Evolutionary conservation across 1,140 invertebrate genomes (phyloP).

Genomic region (Vollenhovia emeryi): DNA sequence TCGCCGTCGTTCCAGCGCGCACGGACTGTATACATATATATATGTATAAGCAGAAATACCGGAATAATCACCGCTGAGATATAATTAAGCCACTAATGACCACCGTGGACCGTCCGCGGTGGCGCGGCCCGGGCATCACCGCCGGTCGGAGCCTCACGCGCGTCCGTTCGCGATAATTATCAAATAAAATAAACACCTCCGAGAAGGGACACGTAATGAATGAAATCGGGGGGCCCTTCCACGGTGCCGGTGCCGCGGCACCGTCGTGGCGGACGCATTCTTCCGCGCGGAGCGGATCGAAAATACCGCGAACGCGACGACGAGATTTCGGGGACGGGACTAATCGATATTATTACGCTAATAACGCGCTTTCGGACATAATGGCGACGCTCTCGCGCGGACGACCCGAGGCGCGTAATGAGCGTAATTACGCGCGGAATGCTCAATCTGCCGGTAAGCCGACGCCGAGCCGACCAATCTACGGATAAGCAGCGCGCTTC

Average conservation of each 20-base stretch:
- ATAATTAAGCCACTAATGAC: constrained; percentile 83
- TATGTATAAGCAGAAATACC: constrained; percentile 69
- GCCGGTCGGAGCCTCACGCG: constrained; percentile 12
- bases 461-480: constrained; percentile 38
- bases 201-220: constrained; percentile 68
- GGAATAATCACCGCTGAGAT: constrained; percentile 77
- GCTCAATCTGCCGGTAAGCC: constrained; percentile 56
- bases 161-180: constrained; percentile 72
- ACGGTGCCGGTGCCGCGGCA: constrained; percentile 7
- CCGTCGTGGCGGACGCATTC: constrained; percentile 56
- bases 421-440: constrained; percentile 54
- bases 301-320: constrained; percentile 47
- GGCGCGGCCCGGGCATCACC: constrained; percentile 4
- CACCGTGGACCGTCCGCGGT: constrained; percentile 52
- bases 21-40: constrained; percentile 9
- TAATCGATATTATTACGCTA: constrained; percentile 60
- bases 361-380: constrained; percentile 51
- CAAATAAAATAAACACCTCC: constrained; percentile 80
- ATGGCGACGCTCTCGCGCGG: constrained; percentile 47
- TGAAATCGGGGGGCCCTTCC: constrained; percentile 55
- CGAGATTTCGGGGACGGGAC: constrained; percentile 53
- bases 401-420: constrained; percentile 43
- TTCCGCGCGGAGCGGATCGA: constrained; percentile 11
- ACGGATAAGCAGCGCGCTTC: constrained; percentile 15
- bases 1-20: background rate